Conservation (phyloP, 1,140 invertebrate species). For the Forficula auricularia region DNA sequence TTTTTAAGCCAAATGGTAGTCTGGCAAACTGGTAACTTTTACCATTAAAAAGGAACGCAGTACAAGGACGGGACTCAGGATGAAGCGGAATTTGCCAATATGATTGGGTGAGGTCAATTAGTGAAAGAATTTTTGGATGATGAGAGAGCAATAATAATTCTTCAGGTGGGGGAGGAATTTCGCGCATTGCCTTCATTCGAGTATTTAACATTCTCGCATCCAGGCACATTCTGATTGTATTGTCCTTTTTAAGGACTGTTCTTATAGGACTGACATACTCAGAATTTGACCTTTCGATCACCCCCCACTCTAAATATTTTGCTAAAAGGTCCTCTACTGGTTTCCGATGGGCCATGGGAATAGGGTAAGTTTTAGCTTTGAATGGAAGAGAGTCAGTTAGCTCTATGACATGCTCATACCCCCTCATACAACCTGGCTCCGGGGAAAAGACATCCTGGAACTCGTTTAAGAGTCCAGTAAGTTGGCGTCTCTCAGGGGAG, state of each 20-base stretch:
- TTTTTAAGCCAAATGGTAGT: slow-evolving; percentile 16
- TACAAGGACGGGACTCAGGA: slow-evolving; percentile 17
- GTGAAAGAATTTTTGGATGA: slow-evolving; percentile 15
- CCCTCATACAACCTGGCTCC: neutral
- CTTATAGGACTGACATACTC: slow-evolving; percentile 21
- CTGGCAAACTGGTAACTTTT: slow-evolving; percentile 19
- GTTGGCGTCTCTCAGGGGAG: neutral
- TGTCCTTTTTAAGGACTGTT: slow-evolving; percentile 18
- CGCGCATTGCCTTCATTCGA: slow-evolving; percentile 16
- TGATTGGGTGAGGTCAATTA: slow-evolving; percentile 19
- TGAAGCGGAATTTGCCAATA: slow-evolving; percentile 23
- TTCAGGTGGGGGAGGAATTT: neutral
- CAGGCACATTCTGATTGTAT: slow-evolving; percentile 18
- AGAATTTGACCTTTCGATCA: slow-evolving; percentile 16
- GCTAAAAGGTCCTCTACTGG: slow-evolving; percentile 11
- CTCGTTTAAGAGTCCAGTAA: neutral
- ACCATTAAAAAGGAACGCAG: slow-evolving; percentile 20
- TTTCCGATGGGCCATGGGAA: slow-evolving; percentile 10
- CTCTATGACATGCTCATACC: slow-evolving; percentile 3
- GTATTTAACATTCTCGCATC: slow-evolving; percentile 21
- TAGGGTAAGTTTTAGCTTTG: slow-evolving; percentile 12
- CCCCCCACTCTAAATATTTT: slow-evolving; percentile 13
- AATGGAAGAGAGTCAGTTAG: slow-evolving; percentile 1
- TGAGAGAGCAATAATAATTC: slow-evolving; percentile 17
- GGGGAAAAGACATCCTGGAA: neutral